Conservation (phyloP, 2,113 vertebrate genomes). For the Albula goreensis region DNA sequence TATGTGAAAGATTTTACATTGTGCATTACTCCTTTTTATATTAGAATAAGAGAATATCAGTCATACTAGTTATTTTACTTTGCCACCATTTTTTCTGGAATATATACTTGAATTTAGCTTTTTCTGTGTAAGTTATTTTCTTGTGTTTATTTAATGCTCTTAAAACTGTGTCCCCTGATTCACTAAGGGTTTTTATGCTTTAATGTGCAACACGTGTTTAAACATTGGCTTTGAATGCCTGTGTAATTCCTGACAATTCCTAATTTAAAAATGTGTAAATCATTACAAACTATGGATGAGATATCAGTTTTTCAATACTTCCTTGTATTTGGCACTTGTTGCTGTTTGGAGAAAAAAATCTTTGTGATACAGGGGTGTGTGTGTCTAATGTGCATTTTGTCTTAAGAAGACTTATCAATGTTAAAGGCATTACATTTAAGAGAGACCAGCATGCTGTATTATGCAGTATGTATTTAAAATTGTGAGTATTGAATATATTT, state of each 20-base stretch:
- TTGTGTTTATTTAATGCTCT: constrained; percentile 29
- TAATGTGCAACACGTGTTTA: not conserved
- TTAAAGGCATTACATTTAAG: constrained; percentile 8
- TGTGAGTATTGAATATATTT: not conserved
- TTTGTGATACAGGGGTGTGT: not conserved
- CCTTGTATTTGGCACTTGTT: not conserved
- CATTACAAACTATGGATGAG: not conserved
- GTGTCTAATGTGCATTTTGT: constrained; percentile 8
- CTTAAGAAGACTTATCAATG: not conserved
- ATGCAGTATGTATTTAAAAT: not conserved
- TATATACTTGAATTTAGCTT: constrained; percentile 48
- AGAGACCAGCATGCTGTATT: not conserved
- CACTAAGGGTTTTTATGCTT: not conserved
- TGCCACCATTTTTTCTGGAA: constrained; percentile 30
- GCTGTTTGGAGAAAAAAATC: not conserved
- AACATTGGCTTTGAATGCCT: not conserved
- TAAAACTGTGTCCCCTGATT: not conserved
- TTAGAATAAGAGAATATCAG: not conserved
- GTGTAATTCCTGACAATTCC: too few relatives aligned
- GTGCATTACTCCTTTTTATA: not conserved
- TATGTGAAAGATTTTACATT: not conserved
- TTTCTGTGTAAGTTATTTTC: constrained; percentile 28
- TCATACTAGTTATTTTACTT: not conserved
- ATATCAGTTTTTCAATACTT: not conserved
- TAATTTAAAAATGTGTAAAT: too few relatives aligned